Percentiles rank a stretch among this genome's conserved stretches.
phyloP scores from a whole-genome alignment of 2,888 invertebrate genomes.

The Odontocerum albicorne region DNA sequence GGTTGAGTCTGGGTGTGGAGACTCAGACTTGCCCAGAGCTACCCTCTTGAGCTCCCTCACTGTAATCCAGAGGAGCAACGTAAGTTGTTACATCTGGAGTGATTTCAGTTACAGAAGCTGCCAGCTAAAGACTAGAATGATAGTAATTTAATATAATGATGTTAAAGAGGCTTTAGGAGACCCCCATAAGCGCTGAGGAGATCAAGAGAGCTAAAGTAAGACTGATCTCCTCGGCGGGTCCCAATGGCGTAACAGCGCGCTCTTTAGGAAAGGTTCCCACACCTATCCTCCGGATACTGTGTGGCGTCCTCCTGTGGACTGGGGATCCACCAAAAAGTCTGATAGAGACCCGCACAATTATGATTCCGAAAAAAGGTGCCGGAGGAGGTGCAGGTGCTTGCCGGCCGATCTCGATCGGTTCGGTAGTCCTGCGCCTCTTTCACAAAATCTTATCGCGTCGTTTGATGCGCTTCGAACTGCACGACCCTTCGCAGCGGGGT shows the following conservation, averaged over 20 bases:
- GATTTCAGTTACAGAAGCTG: too few species aligned
- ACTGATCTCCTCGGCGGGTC: neutral
- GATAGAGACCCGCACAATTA: neutral
- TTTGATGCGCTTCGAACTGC: neutral
- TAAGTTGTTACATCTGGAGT: too few species aligned
- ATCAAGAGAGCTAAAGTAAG: neutral
- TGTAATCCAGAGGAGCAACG: too few species aligned
- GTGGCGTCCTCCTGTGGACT: neutral
- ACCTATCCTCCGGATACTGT: neutral
- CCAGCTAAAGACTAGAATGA: too few species aligned
- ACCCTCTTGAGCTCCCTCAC: too few species aligned
- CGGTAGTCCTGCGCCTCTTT: constrained; percentile 30
- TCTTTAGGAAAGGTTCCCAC: neutral
- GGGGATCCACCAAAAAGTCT: neutral
- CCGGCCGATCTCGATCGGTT: constrained; percentile 21
- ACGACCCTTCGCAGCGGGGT: constrained; percentile 34
- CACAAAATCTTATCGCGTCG: constrained; percentile 34
- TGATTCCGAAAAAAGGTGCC: constrained; percentile 5
- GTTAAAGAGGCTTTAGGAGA: too few species aligned
- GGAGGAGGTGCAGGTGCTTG: neutral
- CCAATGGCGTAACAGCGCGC: neutral
- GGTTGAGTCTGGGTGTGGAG: too few species aligned
- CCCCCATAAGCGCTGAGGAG: neutral
- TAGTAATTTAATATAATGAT: too few species aligned
- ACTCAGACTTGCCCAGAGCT: too few species aligned